phyloP scores from a whole-genome alignment of 2,888 invertebrate genomes.

The Linnaemya vulpina region DNA sequence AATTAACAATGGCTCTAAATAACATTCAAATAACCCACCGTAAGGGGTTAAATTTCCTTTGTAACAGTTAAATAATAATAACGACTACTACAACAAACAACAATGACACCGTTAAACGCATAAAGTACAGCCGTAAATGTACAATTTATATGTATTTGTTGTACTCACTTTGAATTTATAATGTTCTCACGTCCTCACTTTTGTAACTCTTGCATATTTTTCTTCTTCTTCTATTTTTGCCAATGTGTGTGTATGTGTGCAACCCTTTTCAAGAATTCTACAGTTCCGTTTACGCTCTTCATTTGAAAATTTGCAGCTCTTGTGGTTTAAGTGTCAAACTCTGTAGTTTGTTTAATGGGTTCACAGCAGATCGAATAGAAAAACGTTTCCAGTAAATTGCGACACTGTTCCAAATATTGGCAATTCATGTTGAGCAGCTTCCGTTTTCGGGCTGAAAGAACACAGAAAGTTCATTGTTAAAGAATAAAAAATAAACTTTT shows the following conservation, averaged over 20 bases:
- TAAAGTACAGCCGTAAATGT: constrained; percentile 36
- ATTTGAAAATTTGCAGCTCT: constrained; percentile 58
- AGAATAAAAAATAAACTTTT: constrained; percentile 11
- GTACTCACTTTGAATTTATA: constrained; percentile 54
- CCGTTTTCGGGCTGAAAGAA: constrained; percentile 49
- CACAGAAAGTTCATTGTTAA: constrained; percentile 24
- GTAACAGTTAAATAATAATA: not conserved
- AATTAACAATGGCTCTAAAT: constrained; percentile 63
- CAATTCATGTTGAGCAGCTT: constrained; percentile 64
- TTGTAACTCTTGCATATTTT: not conserved
- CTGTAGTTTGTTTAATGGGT: constrained; percentile 57
- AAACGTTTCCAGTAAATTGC: constrained; percentile 28
- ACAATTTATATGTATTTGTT: constrained; percentile 43
- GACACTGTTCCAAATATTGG: constrained; percentile 62
- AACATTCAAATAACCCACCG: constrained; percentile 56
- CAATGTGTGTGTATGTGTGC: not conserved
- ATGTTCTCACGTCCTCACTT: constrained; percentile 67
- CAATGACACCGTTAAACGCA: constrained; percentile 40
- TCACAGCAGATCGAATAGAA: constrained; percentile 20
- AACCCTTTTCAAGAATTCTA: constrained; percentile 52
- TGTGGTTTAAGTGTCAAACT: constrained; percentile 72
- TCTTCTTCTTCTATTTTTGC: too few species aligned
- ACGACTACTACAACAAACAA: constrained; percentile 12
- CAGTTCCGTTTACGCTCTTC: constrained; percentile 56
- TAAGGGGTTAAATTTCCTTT: constrained; percentile 56